These are phyloP conservation scores for Andrena camellia DNA, from an alignment of 2,888 invertebrate genomes.

Conservation along the genomic window DNA sequence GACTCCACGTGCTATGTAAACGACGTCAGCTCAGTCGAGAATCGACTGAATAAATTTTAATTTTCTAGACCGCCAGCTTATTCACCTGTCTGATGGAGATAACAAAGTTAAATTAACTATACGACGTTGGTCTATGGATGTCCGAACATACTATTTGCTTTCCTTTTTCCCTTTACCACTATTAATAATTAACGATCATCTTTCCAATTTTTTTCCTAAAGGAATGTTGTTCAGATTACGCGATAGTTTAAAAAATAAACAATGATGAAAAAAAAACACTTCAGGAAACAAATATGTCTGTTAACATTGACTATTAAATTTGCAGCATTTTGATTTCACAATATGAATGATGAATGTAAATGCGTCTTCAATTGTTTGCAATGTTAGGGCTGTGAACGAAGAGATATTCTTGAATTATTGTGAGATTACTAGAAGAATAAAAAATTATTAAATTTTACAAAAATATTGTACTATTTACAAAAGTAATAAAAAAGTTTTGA, in stretches of 20 bases:
- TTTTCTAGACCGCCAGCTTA: slow-evolving; percentile 40
- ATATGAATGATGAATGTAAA: too few relatives aligned
- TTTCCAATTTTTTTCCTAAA: background rate
- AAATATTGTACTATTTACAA: too few relatives aligned
- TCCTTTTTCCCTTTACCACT: background rate
- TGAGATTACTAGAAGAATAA: too few relatives aligned
- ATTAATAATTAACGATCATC: background rate
- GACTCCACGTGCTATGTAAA: background rate
- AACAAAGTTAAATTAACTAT: slow-evolving; percentile 48
- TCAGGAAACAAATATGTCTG: too few relatives aligned
- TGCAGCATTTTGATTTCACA: too few relatives aligned
- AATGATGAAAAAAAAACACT: background rate
- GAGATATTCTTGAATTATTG: too few relatives aligned
- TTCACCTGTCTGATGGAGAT: slow-evolving; percentile 28
- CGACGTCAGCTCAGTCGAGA: slow-evolving; percentile 9
- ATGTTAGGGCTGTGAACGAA: too few relatives aligned
- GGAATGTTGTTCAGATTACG: background rate
- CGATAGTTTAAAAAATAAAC: too few relatives aligned
- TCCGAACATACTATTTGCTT: background rate
- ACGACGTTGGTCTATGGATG: background rate
- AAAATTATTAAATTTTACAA: too few relatives aligned
- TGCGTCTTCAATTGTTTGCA: too few relatives aligned
- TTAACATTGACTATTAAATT: too few relatives aligned
- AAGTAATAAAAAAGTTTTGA: too few relatives aligned
- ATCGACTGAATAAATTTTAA: slow-evolving; percentile 51